A percentile compares a stretch with the other conserved stretches of the same genome.
phyloP scores from a whole-genome alignment of 2,797 vertebrate genomes.

The Aythya fuligula region DNA sequence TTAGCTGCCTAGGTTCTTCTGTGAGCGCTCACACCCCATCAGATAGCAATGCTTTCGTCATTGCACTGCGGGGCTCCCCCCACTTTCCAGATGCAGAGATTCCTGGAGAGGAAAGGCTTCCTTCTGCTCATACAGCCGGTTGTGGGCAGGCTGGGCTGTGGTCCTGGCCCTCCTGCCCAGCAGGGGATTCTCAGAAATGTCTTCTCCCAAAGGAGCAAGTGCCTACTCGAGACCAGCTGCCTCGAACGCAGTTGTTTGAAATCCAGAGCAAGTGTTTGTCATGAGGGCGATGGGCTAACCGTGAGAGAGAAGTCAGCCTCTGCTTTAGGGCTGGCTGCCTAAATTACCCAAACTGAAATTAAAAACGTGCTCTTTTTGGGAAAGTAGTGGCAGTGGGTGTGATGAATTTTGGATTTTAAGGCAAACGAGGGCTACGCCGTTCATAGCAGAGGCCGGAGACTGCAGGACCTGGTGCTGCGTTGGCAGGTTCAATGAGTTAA shows the following conservation, averaged over 20 bases:
- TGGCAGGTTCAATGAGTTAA: slow-evolving; percentile 9
- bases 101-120: not conserved
- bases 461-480: not conserved
- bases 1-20: not conserved
- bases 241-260: not conserved
- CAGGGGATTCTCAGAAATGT: not conserved
- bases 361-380: not conserved
- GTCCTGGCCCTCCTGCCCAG: not conserved
- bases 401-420: not conserved
- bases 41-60: not conserved
- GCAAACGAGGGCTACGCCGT: not conserved
- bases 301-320: not conserved
- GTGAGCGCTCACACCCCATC: not conserved
- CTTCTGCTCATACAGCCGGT: not conserved
- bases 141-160: not conserved
- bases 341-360: not conserved
- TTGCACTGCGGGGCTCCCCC: not conserved
- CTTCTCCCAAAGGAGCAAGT: not conserved
- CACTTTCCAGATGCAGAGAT: not conserved
- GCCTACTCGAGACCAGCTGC: not conserved
- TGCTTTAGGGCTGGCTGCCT: not conserved
- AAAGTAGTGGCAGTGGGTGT: not conserved
- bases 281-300: not conserved
- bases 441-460: not conserved
- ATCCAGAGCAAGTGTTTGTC: not conserved